These are phyloP conservation scores for Brenthis daphne DNA, from an alignment of 2,888 invertebrate species.

Conservation along the genomic window DNA sequence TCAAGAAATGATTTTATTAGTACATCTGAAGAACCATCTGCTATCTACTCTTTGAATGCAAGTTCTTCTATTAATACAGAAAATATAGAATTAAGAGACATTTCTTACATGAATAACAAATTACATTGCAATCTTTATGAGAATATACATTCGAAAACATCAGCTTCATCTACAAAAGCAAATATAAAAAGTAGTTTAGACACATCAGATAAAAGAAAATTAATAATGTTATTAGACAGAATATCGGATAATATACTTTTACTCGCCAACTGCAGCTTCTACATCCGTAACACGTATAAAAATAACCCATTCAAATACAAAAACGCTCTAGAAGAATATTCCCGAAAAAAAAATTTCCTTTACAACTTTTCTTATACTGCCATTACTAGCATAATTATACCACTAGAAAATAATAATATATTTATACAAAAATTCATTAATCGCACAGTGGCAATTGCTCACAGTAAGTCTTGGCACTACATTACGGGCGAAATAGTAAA, in stretches of 20 bases:
- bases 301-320: neutral
- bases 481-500: slow-evolving; percentile 2
- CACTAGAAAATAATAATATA: slow-evolving; percentile 46
- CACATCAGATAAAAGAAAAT: slow-evolving; percentile 4
- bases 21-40: no score
- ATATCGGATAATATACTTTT: slow-evolving; percentile 36
- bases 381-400: slow-evolving; percentile 48
- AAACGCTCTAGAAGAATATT: neutral
- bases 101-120: no score
- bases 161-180: no score
- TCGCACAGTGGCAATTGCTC: slow-evolving; percentile 35
- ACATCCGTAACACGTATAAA: neutral
- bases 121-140: no score
- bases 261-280: slow-evolving; percentile 20
- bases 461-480: neutral
- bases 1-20: no score
- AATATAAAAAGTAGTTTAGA: no score
- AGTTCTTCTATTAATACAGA: no score
- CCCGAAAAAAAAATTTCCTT: slow-evolving; percentile 43
- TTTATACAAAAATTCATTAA: slow-evolving; percentile 48
- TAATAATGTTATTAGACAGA: slow-evolving; percentile 21
- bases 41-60: no score
- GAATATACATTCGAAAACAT: no score
- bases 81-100: no score
- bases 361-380: slow-evolving; percentile 50